Base-by-base conservation (phyloP, 2,113 vertebrate species). In the Charadrius vociferus region DNA sequence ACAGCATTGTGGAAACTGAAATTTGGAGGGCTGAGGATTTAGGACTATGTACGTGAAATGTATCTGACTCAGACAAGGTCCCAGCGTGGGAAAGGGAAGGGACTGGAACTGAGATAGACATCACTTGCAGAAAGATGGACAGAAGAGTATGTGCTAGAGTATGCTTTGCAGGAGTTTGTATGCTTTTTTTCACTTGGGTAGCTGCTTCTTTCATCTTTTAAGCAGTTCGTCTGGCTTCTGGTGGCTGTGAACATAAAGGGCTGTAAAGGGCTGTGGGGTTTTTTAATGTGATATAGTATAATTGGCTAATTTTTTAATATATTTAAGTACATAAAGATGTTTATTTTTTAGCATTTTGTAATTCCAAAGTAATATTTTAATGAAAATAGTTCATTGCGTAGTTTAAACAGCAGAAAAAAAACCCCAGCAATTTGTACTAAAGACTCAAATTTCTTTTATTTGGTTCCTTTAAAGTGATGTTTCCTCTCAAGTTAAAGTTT, bases 401-500 rank as follows among this genome's bases (percentile, higher is more conserved):
- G 39, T 52, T 87, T 81, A 43, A 91, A 37, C 21, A 49, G 24
- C 49, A 89, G n/a, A 26, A 86, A 90, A 47, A 84, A 72, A 0
- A 45, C 13, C 41, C 14, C 9, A 34, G 19, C 19, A 24, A 15
- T 52, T 65, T 72, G 34, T 32, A n/a, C 20, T 75, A 17, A 78
- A 83, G 55, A 39, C 21, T 41, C 29, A 9, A 12, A 55, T 97
- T 85, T 83, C 12, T 55, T 81, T 70, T 65, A 39, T 62, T 74
- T 37, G 9, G 7, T 71, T 61, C 61, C 74, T 56, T 92, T 70
- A 55, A 81, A 74, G 24, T 70, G 32, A n/a, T 71, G 14, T 61
- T 95, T 91, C 74, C 14, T 83, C 56, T 93, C 79, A 88, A 77
- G 53, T 81, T 75, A 94, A 75, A 91, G 55, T 79, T 94, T 72